phyloP scores from a whole-genome alignment of 2,113 vertebrate genomes.

The Sakesphorus luctuosus region DNA sequence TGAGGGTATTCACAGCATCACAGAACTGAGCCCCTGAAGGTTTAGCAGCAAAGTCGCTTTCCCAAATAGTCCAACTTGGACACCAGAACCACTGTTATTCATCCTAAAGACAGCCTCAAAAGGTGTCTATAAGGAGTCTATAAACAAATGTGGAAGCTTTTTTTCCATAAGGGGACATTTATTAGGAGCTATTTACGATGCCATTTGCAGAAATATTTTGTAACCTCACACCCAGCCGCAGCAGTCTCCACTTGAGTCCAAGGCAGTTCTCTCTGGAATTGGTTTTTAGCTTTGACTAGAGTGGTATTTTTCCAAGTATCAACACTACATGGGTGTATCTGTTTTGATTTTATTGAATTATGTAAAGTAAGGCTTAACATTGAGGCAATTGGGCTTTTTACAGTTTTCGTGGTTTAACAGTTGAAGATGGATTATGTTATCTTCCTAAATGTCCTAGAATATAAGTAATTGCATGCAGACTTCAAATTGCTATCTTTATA shows the following conservation, averaged over 20 bases:
- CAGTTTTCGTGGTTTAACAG: neutral
- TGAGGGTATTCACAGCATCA: rapidly evolving
- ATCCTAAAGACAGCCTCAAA: neutral
- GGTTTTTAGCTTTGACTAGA: neutral
- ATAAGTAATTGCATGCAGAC: neutral
- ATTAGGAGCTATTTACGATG: neutral
- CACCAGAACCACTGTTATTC: neutral
- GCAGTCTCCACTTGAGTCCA: neutral
- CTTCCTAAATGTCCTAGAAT: neutral
- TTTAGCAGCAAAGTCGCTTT: neutral
- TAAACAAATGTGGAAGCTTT: neutral
- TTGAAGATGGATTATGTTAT: neutral
- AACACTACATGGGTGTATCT: neutral
- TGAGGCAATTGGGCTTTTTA: neutral
- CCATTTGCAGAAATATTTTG: neutral
- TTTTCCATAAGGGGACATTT: neutral
- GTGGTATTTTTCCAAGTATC: neutral
- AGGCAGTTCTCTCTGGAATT: neutral
- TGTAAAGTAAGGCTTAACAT: neutral
- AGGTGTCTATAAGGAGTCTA: neutral
- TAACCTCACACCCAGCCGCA: neutral
- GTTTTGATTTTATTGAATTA: neutral
- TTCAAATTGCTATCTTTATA: neutral
- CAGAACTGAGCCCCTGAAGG: neutral
- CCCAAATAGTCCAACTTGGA: neutral